These are phyloP conservation scores for Pissodes strobi DNA, from an alignment of 1,140 invertebrate species.

Conservation along the genomic window DNA sequence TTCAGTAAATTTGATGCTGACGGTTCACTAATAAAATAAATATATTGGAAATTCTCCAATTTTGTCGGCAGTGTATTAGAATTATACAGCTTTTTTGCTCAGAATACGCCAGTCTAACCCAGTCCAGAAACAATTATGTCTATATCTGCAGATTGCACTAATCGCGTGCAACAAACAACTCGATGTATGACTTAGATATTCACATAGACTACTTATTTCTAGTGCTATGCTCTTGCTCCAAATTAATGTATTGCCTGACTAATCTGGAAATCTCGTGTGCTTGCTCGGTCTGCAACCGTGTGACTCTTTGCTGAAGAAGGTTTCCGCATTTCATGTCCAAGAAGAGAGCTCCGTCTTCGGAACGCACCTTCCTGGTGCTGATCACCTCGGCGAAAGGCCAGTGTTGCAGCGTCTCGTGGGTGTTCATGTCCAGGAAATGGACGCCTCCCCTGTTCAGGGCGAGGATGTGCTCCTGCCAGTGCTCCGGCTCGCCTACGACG, in stretches of 20 bases:
- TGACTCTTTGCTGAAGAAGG: conserved; percentile 93
- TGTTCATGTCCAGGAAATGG: conserved; percentile 89
- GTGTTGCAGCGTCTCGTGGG: conserved; percentile 88
- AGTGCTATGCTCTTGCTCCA: conserved; percentile 67
- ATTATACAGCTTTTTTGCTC: too few species aligned
- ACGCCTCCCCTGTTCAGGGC: conserved; percentile 92
- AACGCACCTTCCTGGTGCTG: conserved; percentile 87
- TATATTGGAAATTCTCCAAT: too few species aligned
- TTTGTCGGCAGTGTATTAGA: too few species aligned
- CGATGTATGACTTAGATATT: too few species aligned
- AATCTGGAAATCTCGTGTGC: conserved; percentile 93
- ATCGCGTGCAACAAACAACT: too few species aligned
- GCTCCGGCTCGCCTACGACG: conserved; percentile 62
- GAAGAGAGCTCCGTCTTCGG: conserved; percentile 90
- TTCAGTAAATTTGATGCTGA: too few species aligned
- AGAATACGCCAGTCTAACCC: too few species aligned
- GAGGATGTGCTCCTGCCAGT: conserved; percentile 83
- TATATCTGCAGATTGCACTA: too few species aligned
- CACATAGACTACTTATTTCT: conserved; percentile 44
- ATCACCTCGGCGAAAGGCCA: conserved; percentile 95
- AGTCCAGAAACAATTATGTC: too few species aligned
- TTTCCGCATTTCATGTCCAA: conserved; percentile 97
- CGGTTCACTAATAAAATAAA: too few species aligned
- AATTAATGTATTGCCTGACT: conserved; percentile 94
- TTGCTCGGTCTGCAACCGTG: conserved; percentile 94